These are phyloP conservation scores for Cherax quadricarinatus DNA, from an alignment of 1,140 invertebrate species.

Conservation along the genomic window DNA sequence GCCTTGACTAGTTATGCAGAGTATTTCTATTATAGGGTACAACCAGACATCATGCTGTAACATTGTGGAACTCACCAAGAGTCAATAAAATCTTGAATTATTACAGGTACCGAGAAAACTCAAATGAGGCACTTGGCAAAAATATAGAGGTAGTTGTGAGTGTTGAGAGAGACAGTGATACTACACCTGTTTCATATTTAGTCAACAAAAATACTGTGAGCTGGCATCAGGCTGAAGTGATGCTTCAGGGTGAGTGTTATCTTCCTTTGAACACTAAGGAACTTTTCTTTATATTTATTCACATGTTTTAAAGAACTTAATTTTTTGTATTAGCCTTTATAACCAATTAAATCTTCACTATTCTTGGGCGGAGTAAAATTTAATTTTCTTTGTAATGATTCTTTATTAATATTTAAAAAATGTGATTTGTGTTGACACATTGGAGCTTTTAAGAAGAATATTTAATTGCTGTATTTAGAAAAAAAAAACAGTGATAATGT, in stretches of 20 bases:
- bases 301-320: neutral
- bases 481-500: no score
- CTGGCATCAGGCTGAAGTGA: neutral
- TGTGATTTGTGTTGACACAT: no score
- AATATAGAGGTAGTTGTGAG: neutral
- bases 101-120: neutral
- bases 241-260: neutral
- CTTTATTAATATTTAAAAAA: no score
- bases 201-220: neutral
- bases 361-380: no score
- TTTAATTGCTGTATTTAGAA: no score
- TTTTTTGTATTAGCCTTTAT: no score
- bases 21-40: no score
- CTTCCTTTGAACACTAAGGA: neutral
- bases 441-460: no score
- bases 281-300: neutral
- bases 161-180: neutral
- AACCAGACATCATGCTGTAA: no score
- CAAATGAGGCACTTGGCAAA: neutral
- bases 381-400: no score
- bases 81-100: neutral
- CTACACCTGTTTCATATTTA: neutral
- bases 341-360: no score
- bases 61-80: neutral
- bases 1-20: no score